phyloP scores from a whole-genome alignment of 2,888 invertebrate genomes.

The Gandaritis pyraliata region DNA sequence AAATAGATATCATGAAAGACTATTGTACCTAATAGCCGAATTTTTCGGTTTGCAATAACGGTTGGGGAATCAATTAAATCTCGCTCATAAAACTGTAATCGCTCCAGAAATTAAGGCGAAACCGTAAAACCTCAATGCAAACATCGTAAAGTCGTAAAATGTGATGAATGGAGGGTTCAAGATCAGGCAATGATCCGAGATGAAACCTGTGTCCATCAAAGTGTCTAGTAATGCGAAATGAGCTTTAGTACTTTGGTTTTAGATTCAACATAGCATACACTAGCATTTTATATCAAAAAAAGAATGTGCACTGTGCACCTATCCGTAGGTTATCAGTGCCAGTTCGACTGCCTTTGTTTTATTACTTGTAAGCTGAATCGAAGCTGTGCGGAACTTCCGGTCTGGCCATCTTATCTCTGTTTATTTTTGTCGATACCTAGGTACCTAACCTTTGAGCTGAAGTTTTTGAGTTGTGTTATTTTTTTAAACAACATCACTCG shows the following conservation, averaged over 20 bases:
- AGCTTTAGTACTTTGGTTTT: constrained; percentile 1
- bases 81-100: constrained; percentile 64
- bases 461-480: too few relatives aligned
- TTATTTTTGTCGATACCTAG: too few relatives aligned
- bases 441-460: too few relatives aligned
- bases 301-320: too few relatives aligned
- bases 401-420: too few relatives aligned
- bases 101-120: constrained; percentile 73
- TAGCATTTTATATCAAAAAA: too few relatives aligned
- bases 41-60: constrained; percentile 52
- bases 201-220: constrained; percentile 23
- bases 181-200: constrained; percentile 60
- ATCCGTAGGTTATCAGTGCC: too few relatives aligned
- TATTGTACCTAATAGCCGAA: constrained; percentile 45
- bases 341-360: too few relatives aligned
- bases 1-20: constrained; percentile 21
- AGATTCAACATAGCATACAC: background rate
- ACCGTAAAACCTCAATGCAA: constrained; percentile 74
- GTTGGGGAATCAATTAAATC: constrained; percentile 57
- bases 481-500: too few relatives aligned
- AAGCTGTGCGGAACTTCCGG: too few relatives aligned
- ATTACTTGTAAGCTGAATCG: too few relatives aligned
- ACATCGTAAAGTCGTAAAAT: constrained; percentile 69
- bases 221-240: constrained; percentile 3
- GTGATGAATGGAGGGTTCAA: constrained; percentile 79